Evolutionary conservation across 2,797 vertebrate species (phyloP), one percentile per base, ranked within the genome.

Genomic region (Siniperca scherzeri): DNA sequence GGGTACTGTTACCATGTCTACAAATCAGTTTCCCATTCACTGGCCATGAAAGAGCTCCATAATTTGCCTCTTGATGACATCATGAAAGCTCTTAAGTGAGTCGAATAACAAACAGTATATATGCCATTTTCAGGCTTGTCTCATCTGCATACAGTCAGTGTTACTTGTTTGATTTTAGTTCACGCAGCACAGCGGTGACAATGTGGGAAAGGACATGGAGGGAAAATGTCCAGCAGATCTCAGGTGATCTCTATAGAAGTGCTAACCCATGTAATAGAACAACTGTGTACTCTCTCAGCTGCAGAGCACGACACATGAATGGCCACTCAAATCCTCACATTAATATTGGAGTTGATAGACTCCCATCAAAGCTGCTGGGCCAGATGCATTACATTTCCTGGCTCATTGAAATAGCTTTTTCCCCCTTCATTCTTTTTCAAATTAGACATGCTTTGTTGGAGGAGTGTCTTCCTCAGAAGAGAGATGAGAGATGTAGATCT

Each of bases 361-460:
- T 93, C 90, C 92, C 92, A 93, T 94, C 91, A 92, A 90, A 94
- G 91, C 90, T 84, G 86, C 92, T 84, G 85, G 91, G 91, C 88
- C 93, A 89, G 92, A 95, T 94, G 92, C 94, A 92, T 95, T 89
- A 94, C 86, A 95, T 95, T 95, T 95, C 93, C 90, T 92, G 95
- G 88, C 93, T 96, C 94, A 95, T 95, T 95, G 93, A 92, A 95
- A 93, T 71, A 72, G 16, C 75, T 80, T 82, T 76, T 69, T 52
- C 77, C 80, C 55, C 70, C 74, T 86, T 81, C 85, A 81, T 88
- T 91, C 78, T 88, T 93, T 94, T 94, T 91, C 76, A 82, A 93
- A 95, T 96, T 95, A 94, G 93, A 88, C 81, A 90, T 92, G 94
- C 91, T 92, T 94, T 93, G 93, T 91, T 89, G 89, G 81, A 83